phyloP scores from a whole-genome alignment of 2,113 vertebrate species.

The Rhinoptilus africanus region DNA sequence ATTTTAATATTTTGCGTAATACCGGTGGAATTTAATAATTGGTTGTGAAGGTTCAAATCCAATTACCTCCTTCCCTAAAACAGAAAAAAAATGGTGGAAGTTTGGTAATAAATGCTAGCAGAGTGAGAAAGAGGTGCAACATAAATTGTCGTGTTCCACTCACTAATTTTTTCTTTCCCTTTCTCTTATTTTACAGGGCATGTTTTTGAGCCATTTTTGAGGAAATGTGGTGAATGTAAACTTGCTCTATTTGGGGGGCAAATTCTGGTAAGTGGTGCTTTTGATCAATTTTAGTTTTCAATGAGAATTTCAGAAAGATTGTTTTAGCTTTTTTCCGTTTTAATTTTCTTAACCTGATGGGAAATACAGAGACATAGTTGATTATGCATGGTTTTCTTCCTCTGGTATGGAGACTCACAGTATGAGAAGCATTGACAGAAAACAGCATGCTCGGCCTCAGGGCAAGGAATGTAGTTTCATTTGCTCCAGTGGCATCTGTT shows the following conservation, averaged over 20 bases:
- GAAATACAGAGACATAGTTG: neutral
- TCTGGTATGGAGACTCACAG: neutral
- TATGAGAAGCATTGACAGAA: slow-evolving; percentile 13
- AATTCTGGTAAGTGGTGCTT: slow-evolving; percentile 51
- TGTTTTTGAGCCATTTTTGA: neutral
- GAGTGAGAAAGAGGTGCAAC: neutral
- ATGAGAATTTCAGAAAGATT: neutral
- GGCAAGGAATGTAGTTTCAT: slow-evolving; percentile 24
- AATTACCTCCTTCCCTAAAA: neutral
- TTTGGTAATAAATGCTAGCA: neutral
- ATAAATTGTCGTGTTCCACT: neutral
- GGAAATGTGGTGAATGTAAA: slow-evolving; percentile 67
- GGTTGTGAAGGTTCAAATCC: neutral
- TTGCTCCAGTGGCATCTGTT: slow-evolving; percentile 40
- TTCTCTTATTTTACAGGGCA: slow-evolving; percentile 29
- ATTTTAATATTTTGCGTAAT: slow-evolving; percentile 1
- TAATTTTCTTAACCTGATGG: neutral
- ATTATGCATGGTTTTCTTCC: neutral
- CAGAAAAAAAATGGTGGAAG: neutral
- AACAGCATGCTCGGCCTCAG: slow-evolving; percentile 15
- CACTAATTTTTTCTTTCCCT: neutral
- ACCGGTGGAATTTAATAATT: neutral
- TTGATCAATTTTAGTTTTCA: neutral
- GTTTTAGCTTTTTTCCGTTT: neutral
- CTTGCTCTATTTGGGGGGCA: neutral